These are phyloP conservation scores for Onthophagus sagittarius DNA, from an alignment of 2,888 invertebrate species.

Conservation along the genomic window DNA sequence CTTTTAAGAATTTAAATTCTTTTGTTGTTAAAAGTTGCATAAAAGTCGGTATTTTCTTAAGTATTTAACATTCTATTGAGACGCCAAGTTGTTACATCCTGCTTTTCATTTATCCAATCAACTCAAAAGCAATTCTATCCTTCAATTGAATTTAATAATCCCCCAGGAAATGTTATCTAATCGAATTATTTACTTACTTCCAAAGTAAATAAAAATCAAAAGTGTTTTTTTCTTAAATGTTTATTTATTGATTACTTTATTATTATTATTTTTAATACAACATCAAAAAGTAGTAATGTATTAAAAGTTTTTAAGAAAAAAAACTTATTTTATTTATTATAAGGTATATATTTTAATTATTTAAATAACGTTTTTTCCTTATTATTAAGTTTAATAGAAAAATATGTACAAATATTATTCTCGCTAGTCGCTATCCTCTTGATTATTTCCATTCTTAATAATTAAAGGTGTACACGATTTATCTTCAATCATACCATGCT, in stretches of 20 bases:
- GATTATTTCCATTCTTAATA: slow-evolving; percentile 38
- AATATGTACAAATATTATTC: slow-evolving; percentile 10
- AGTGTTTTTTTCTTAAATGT: not conserved
- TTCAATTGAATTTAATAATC: not conserved
- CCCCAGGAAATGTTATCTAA: not conserved
- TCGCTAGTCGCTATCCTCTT: slow-evolving; percentile 21
- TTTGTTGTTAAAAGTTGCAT: not conserved
- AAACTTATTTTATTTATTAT: not conserved
- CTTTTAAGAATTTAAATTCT: not conserved
- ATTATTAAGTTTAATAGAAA: not conserved
- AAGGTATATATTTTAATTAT: not conserved
- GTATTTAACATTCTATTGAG: too few relatives aligned
- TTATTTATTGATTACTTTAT: not conserved
- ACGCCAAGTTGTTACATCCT: not conserved
- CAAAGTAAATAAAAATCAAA: not conserved
- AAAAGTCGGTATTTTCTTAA: too few relatives aligned
- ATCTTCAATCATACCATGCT: slow-evolving; percentile 76
- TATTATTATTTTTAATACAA: not conserved
- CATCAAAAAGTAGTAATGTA: not conserved
- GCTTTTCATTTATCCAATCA: not conserved
- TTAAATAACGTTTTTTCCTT: not conserved
- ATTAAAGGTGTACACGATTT: slow-evolving; percentile 57
- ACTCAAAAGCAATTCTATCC: not conserved
- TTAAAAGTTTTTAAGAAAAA: not conserved
- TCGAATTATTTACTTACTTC: not conserved